Base-by-base conservation (phyloP, 2,113 vertebrate genomes). In the Petroica traversi region DNA sequence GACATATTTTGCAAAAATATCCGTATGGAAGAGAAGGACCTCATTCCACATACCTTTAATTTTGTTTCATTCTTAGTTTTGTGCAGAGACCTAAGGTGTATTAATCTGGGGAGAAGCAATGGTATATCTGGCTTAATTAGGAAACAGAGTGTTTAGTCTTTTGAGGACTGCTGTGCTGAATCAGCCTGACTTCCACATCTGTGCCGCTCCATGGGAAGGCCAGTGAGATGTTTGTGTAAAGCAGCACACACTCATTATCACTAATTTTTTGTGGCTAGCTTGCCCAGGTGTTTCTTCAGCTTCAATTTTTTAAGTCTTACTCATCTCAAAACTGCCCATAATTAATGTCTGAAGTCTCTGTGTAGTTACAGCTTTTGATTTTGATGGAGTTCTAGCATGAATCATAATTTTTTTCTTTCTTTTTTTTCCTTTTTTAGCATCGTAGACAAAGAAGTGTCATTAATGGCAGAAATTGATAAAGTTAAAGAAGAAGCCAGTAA, bases 401-500 rank as follows among this genome's bases (percentile, higher is more conserved):
- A 80, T 58, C 13, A 43, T 36, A 10, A 29, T 22, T 29, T 71
- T 93, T 68, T 73, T 54, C 57, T 19, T 72, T 91, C 69, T 20
- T 75, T 78, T 94, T 71, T 59, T 78, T 92, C 34, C 5, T 61
- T 82, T 96, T 96, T 88, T 89, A 98, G 98, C 96, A 98, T 98
- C 95, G 98, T 98, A 94, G 98, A 98, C 97, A 98, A 97, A 97
- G 98, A 98, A 97, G 98, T 98, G 40, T 97, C 98, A 72, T 92
- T 98, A 96, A 98, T 98, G 98, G 97, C 98, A 94, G 98, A 98
- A 97, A 97, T 98, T 93, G 98, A 98, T 94, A 98, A 98, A 97
- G 98, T 98, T 94, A 98, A 98, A 98, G 97, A 98, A 98, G 98
- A 98, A 98, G 98, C 98, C 92, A 98, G 98, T 98, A 98, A 98